These are phyloP conservation scores for Momotus momota DNA, from an alignment of 2,797 vertebrate genomes.

Conservation along the genomic window DNA sequence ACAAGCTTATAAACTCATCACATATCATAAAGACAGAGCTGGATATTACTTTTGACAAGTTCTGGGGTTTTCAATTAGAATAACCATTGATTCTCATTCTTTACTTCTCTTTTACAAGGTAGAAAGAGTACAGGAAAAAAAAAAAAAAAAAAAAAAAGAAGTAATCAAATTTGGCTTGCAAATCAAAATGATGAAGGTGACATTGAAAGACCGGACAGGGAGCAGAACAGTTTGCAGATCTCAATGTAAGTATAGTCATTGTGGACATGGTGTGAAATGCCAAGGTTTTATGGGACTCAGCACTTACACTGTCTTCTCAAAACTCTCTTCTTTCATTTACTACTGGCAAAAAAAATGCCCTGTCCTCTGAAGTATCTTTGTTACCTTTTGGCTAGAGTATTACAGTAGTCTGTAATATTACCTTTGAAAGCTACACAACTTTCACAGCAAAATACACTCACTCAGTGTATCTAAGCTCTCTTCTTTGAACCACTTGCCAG, in stretches of 20 bases:
- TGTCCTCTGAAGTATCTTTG: background rate
- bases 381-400: background rate
- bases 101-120: background rate
- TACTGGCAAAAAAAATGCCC: background rate
- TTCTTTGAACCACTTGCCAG: background rate
- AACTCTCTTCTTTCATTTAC: background rate
- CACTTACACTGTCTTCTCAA: background rate
- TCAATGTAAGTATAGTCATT: background rate
- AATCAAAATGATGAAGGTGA: background rate
- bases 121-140: background rate
- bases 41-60: background rate
- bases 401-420: background rate
- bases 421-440: background rate
- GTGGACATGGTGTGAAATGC: background rate
- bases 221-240: background rate
- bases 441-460: background rate
- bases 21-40: background rate
- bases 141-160: background rate
- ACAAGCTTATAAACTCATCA: background rate
- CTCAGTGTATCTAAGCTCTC: background rate
- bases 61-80: background rate
- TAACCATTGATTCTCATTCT: background rate
- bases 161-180: background rate
- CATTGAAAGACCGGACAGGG: background rate
- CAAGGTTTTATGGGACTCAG: background rate